Percentiles rank a stretch among this genome's conserved stretches.
Conservation (phyloP, 1,140 invertebrate genomes). For the Pseudomyrmex dendroicus region DNA sequence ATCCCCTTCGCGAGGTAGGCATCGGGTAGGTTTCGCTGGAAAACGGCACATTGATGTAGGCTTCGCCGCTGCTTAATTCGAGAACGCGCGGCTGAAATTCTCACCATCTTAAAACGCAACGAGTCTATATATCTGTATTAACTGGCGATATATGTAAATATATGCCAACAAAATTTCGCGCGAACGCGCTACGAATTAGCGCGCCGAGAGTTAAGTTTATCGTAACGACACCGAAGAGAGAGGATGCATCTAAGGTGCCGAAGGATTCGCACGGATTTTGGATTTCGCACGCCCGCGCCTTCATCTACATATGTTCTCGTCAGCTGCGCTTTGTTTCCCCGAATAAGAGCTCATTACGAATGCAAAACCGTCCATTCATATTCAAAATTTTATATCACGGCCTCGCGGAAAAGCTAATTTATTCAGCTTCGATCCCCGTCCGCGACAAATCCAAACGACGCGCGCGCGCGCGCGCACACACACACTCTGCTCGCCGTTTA, state of each 20-base stretch:
- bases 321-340: conserved; percentile 88
- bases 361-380: conserved; percentile 95
- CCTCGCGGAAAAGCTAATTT: conserved; percentile 82
- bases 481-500: conserved; percentile 11
- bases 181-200: neutral
- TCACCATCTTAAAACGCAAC: neutral
- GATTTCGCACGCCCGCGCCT: conserved; percentile 73
- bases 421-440: conserved; percentile 83
- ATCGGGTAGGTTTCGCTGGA: conserved; percentile 32
- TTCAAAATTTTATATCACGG: conserved; percentile 94
- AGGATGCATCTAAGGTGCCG: conserved; percentile 53
- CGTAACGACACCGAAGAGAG: conserved; percentile 4
- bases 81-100: neutral
- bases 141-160: too few relatives aligned
- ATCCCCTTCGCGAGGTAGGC: conserved; percentile 46
- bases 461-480: neutral
- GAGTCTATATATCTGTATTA: neutral
- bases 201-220: conserved; percentile 10
- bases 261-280: conserved; percentile 55
- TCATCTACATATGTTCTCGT: conserved; percentile 89
- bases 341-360: conserved; percentile 90
- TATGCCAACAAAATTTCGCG: neutral
- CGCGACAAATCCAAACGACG: conserved; percentile 80
- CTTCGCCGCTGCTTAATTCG: conserved; percentile 11
- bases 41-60: conserved; percentile 31